Conservation (phyloP, 2,797 vertebrate species). For the Betta splendens region DNA sequence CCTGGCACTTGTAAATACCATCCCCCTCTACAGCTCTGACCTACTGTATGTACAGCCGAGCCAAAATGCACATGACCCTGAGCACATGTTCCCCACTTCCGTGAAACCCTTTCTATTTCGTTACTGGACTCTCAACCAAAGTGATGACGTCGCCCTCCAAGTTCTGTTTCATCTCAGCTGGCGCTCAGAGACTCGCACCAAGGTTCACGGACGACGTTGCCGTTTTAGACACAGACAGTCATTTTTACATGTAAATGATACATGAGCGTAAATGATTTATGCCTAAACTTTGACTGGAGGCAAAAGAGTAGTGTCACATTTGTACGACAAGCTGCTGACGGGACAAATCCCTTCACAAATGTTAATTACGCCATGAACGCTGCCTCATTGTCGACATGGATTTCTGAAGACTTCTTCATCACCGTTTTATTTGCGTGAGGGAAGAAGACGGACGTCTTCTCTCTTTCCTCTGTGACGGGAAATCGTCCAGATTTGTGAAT, state of each 20-base stretch:
- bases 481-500: constrained; percentile 1
- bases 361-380: constrained; percentile 48
- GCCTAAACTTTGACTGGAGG: constrained; percentile 54
- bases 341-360: constrained; percentile 44
- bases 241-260: constrained; percentile 65
- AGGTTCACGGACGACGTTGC: constrained; percentile 53
- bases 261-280: constrained; percentile 65
- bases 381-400: constrained; percentile 14
- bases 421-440: constrained; percentile 1
- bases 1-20: too few species aligned
- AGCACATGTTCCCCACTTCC: background rate
- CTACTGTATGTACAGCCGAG: too few species aligned
- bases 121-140: constrained; percentile 31
- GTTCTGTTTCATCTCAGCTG: constrained; percentile 21
- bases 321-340: constrained; percentile 52
- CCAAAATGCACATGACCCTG: background rate
- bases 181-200: constrained; percentile 23
- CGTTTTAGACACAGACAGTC: constrained; percentile 53
- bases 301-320: constrained; percentile 42
- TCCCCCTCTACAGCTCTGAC: too few species aligned
- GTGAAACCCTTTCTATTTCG: constrained; percentile 29
- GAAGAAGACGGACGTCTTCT: background rate
- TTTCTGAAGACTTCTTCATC: constrained; percentile 9
- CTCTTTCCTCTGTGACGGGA: background rate
- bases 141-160: constrained; percentile 24